phyloP scores from a whole-genome alignment of 1,140 invertebrate genomes.

The Papilio machaon region DNA sequence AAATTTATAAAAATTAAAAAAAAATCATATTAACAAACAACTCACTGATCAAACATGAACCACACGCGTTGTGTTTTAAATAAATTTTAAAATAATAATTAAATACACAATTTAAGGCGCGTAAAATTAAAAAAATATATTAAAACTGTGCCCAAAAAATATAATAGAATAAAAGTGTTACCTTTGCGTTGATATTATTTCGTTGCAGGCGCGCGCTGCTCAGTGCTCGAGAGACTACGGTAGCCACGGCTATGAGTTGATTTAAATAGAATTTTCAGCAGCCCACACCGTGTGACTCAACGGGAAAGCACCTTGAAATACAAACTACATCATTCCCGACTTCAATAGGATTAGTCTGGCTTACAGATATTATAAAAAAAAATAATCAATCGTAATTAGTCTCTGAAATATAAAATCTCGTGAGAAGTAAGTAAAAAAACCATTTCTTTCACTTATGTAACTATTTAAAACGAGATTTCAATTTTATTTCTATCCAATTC shows the following conservation, averaged over 20 bases:
- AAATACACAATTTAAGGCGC: no score
- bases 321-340: slow-evolving; percentile 49
- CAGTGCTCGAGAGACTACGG: slow-evolving; percentile 65
- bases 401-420: neutral
- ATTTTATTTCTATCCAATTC: no score
- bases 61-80: no score
- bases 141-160: slow-evolving; percentile 12
- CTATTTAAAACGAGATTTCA: neutral
- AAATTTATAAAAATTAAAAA: no score
- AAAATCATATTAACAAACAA: no score
- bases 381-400: neutral
- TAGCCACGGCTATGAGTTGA: slow-evolving; percentile 54
- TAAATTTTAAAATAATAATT: no score
- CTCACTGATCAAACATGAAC: no score
- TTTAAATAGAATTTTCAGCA: slow-evolving; percentile 78
- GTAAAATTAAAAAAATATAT: neutral
- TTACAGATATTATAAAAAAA: neutral
- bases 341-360: slow-evolving; percentile 20
- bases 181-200: slow-evolving; percentile 65
- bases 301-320: slow-evolving; percentile 74
- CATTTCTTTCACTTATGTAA: neutral
- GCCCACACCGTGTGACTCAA: slow-evolving; percentile 72
- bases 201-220: slow-evolving; percentile 78
- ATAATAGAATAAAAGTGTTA: slow-evolving; percentile 48
- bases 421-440: neutral